phyloP scores from a whole-genome alignment of 2,888 invertebrate species.

The Dicranocentrus wangi region DNA sequence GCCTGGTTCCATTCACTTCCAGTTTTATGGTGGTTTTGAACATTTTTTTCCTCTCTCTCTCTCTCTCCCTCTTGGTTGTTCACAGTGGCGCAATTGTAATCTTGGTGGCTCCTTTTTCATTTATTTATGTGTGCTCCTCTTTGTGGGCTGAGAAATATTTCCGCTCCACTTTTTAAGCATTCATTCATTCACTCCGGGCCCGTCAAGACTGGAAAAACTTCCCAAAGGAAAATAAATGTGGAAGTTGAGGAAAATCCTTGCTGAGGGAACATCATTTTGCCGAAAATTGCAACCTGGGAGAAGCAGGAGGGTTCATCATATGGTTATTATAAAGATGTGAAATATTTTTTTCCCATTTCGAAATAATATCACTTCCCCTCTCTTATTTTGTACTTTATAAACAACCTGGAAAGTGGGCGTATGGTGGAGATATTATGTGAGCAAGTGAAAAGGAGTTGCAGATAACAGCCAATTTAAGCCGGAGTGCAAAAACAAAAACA shows the following conservation, averaged over 20 bases:
- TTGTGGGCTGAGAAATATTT: slow-evolving; percentile 40
- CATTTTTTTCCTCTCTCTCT: not conserved
- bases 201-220: not conserved
- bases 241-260: slow-evolving; percentile 6
- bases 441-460: not conserved
- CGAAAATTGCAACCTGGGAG: no score
- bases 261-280: no score
- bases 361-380: no score
- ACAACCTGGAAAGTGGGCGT: no score
- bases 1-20: slow-evolving; percentile 38
- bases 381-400: no score
- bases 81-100: not conserved
- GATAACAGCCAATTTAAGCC: not conserved
- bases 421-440: no score
- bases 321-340: no score
- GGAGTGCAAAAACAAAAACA: not conserved
- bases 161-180: slow-evolving; percentile 35
- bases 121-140: slow-evolving; percentile 25
- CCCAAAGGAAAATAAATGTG: slow-evolving; percentile 5
- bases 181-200: slow-evolving; percentile 13
- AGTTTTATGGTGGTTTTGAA: slow-evolving; percentile 10
- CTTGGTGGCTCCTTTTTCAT: not conserved
- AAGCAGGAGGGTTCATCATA: no score
- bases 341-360: no score
- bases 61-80: not conserved